Base-by-base conservation (phyloP, 2,888 invertebrate genomes). In the Halocaridina rubra region DNA sequence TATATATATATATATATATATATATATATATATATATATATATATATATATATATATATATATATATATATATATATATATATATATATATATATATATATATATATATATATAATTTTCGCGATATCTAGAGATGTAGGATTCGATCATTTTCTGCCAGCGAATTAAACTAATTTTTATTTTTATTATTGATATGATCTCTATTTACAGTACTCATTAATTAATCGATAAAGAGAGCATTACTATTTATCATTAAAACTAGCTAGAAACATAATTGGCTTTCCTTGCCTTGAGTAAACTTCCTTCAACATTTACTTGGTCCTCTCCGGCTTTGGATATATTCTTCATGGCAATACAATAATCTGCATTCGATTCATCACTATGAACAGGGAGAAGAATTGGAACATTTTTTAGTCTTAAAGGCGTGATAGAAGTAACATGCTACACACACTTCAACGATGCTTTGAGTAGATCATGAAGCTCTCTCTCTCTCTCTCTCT, bases 371-470 rank as follows among this genome's bases (percentile, higher is more conserved):
- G n/a, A n/a, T n/a, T n/a, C n/a, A n/a, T n/a, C n/a, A n/a, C n/a
- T n/a, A n/a, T n/a, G n/a, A n/a, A 53, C n/a, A 53, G 53, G 19
- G 53, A 53, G 53, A 53, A 3, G 3, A 53, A 19, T 53, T 53
- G 19, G 19, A 53, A 53, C n/a, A 53, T 53, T n/a, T 53, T 53
- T 53, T n/a, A n/a, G n/a, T n/a, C n/a, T n/a, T 53, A 16, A 67
- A 79, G 78, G 69, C 10, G 69, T 67, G 46, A 79, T 67, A 79
- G 67, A 67, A 69, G 46, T 29, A 67, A 79, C 78, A 79, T 67
- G 78, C 46, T 39, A 69, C 33, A 67, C 27, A 67, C n/a, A 33
- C 64, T 39, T 32, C 24, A n/a, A 39, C 67, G 69, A 67, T 19
- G 78, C 46, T 39, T 53, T 33, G 69, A 46, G 27, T 46, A 33